These are phyloP conservation scores for Rosalia funebris DNA, from an alignment of 2,888 invertebrate genomes.

Conservation along the genomic window DNA sequence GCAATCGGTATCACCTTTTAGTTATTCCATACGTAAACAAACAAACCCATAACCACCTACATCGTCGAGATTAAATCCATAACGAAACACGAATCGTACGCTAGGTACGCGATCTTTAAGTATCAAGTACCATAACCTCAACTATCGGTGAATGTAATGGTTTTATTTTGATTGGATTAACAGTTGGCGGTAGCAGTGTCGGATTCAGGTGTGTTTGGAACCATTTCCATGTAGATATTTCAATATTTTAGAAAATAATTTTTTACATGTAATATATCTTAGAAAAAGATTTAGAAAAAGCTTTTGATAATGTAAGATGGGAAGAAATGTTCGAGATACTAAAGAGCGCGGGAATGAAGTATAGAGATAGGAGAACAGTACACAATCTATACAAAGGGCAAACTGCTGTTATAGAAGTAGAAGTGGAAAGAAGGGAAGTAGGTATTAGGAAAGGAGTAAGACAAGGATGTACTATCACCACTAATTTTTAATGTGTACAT, in stretches of 20 bases:
- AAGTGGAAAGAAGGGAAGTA: no score
- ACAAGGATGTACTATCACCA: no score
- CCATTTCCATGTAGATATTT: neutral
- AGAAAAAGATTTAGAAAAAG: no score
- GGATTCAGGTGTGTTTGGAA: neutral
- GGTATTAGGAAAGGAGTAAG: no score
- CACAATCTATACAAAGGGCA: no score
- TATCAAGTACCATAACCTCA: constrained; percentile 4
- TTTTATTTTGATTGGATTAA: neutral
- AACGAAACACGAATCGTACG: neutral
- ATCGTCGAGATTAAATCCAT: neutral
- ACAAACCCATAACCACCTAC: constrained; percentile 18
- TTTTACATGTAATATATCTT: no score
- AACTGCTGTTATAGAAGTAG: no score
- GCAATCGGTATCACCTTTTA: constrained; percentile 22
- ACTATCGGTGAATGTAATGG: constrained; percentile 1
- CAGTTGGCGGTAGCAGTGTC: constrained; percentile 8
- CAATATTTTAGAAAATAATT: neutral
- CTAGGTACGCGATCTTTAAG: neutral
- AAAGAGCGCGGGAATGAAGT: no score
- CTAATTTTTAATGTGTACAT: no score
- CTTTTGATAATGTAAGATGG: no score
- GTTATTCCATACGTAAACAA: constrained; percentile 25
- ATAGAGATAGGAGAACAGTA: no score
- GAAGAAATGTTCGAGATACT: no score